Base-by-base conservation (phyloP, 53 echinoderm and acorn worm species). In the Echinarachnius parma region DNA sequence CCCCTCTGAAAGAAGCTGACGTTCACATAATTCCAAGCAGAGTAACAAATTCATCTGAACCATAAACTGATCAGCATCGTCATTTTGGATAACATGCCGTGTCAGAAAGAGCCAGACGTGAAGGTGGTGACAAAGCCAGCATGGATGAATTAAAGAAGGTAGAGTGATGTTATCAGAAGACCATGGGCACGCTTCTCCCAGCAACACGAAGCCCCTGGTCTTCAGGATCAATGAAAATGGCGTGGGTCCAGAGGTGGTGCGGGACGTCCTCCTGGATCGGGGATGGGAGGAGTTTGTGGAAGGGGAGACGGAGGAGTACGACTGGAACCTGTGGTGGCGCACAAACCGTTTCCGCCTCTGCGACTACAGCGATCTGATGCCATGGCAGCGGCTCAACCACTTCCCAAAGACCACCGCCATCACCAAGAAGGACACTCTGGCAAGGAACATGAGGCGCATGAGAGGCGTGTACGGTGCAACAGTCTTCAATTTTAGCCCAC, bases 241-340 rank as follows among this genome's bases (percentile, higher is more conserved):
- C 13, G 65, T 60, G 23, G 84, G 79, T 25, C 79, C 83, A 1
- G 83, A 88, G 31, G 75, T 80, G 10, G 55, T 88, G 13, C 79
- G 80, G 1, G 57, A 68, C 3, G 80, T 84, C 14, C 62, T 88
- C 14, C 59, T 88, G n/a, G 88, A 88, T 31, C 49, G 83, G 28
- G 88, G 88, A 18, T 88, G 88, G 88, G 62, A 79, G 65, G 88
- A 88, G 64, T 88, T 88, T 46, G 66, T 65, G 19, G 88, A 88
- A 53, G 88, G 75, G n/a, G 76, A 84, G 58, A 84, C 60, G 24
- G 76, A 77, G 42, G 81, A 89, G 39, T 54, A 78, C 25, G 89
- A 89, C 16, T 89, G 84, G 89, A 89, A 84, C 53, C 52, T 88
- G 29, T 88, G 83, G 88, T 88, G 88, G 84, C 75, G 80, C 27